phyloP scores from a whole-genome alignment of 2,113 vertebrate genomes.

The Leucoraja erinaceus region DNA sequence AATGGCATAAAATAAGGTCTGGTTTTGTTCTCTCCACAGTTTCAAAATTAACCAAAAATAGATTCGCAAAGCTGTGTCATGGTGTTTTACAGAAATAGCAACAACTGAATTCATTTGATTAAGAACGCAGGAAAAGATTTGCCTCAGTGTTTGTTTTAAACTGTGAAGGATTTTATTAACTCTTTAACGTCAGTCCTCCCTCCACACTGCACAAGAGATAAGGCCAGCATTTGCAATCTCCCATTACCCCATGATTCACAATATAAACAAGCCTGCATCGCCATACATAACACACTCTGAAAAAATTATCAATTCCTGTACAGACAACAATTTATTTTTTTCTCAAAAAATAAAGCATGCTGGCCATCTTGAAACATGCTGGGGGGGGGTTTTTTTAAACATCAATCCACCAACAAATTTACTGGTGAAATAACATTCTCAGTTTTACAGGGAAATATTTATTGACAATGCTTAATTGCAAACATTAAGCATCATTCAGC shows the following conservation, averaged over 20 bases:
- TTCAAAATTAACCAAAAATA: not conserved
- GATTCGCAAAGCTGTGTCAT: slow-evolving; percentile 21
- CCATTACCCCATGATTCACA: not conserved
- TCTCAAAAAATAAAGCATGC: not conserved
- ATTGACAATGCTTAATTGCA: not conserved
- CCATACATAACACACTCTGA: not conserved
- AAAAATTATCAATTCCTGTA: not conserved
- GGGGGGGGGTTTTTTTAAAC: too few species aligned
- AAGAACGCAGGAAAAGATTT: not conserved
- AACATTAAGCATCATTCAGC: not conserved
- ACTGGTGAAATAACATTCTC: not conserved
- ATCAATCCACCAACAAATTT: not conserved
- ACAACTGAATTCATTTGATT: slow-evolving; percentile 20
- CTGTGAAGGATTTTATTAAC: slow-evolving; percentile 6
- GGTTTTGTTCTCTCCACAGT: not conserved
- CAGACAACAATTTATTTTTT: not conserved
- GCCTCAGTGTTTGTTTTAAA: not conserved
- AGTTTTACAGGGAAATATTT: not conserved
- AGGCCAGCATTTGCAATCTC: slow-evolving; percentile 24
- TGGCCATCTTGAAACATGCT: not conserved
- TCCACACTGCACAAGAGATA: slow-evolving; percentile 10
- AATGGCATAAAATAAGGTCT: not conserved
- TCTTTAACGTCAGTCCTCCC: not conserved
- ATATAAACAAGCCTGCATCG: not conserved
- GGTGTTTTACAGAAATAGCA: not conserved